A percentile compares a stretch with the other conserved stretches of the same genome.
phyloP scores from a whole-genome alignment of 2,797 vertebrate species.

The Fistularia tabacaria region DNA sequence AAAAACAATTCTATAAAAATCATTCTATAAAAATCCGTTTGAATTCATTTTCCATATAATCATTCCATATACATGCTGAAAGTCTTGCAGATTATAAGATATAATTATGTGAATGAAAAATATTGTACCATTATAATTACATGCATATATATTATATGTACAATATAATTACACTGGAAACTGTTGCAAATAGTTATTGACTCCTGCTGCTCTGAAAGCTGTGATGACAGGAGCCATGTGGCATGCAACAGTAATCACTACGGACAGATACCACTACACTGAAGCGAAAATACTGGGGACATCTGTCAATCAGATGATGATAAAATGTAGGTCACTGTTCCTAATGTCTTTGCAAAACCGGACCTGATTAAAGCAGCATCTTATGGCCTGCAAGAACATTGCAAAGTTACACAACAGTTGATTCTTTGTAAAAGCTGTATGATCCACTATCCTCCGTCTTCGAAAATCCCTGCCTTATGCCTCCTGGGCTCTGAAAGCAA shows the following conservation, averaged over 20 bases:
- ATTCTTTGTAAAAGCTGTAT: conserved; percentile 13
- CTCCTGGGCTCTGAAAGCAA: conserved; percentile 22
- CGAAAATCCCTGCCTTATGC: conserved; percentile 6
- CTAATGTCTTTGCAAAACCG: conserved; percentile 39
- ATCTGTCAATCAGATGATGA: conserved; percentile 66
- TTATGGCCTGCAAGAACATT: conserved; percentile 25
- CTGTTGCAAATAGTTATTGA: not conserved
- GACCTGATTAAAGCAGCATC: conserved; percentile 59
- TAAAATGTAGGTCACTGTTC: conserved; percentile 66
- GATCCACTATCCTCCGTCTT: conserved; percentile 30
- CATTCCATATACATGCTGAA: no score
- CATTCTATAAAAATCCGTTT: no score
- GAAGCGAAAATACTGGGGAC: conserved; percentile 53
- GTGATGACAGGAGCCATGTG: conserved; percentile 23
- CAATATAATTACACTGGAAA: not conserved
- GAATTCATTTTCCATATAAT: no score
- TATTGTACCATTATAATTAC: no score
- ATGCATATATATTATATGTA: no score
- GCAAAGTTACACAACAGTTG: conserved; percentile 37
- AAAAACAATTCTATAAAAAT: no score
- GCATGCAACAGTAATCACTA: conserved; percentile 43
- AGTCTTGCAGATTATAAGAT: no score
- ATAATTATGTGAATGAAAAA: no score
- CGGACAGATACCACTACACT: conserved; percentile 40
- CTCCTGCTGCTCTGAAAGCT: conserved; percentile 16